These are phyloP conservation scores for Bostrychus sinensis DNA, from an alignment of 2,113 vertebrate genomes.

Conservation along the genomic window DNA sequence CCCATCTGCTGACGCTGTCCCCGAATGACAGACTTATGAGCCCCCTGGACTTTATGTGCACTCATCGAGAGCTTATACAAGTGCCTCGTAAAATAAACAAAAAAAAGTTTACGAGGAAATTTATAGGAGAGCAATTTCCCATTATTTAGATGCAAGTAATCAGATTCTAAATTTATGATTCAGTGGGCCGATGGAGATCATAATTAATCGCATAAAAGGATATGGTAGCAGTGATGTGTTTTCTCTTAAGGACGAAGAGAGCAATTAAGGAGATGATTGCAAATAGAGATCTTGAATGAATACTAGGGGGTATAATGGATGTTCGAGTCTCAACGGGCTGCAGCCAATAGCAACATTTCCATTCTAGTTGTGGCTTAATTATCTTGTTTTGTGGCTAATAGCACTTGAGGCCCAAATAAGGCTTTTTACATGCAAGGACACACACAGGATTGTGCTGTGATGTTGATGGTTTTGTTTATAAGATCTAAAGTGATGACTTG, in stretches of 20 bases:
- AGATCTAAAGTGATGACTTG: neutral
- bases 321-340: conserved; percentile 25
- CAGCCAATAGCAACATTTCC: conserved; percentile 20
- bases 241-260: conserved; percentile 22
- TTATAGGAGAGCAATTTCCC: conserved; percentile 21
- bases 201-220: conserved; percentile 33
- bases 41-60: conserved; percentile 49
- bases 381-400: conserved; percentile 38
- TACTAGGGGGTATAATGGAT: neutral
- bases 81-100: conserved; percentile 49
- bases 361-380: conserved; percentile 44
- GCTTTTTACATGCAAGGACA: conserved; percentile 7
- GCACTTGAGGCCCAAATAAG: conserved; percentile 17
- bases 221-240: conserved; percentile 20
- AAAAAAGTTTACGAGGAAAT: conserved; percentile 42
- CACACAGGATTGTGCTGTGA: neutral
- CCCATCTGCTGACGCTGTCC: conserved; percentile 57
- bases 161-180: conserved; percentile 20
- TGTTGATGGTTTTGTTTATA: neutral
- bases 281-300: neutral
- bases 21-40: conserved; percentile 57
- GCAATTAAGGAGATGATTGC: conserved; percentile 5
- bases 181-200: conserved; percentile 12
- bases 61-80: conserved; percentile 47
- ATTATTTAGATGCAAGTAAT: conserved; percentile 22